Percentiles rank a stretch among this genome's conserved stretches.
Evolutionary conservation across 2,888 invertebrate genomes (phyloP).

Genomic region (Andrena dorsata): DNA sequence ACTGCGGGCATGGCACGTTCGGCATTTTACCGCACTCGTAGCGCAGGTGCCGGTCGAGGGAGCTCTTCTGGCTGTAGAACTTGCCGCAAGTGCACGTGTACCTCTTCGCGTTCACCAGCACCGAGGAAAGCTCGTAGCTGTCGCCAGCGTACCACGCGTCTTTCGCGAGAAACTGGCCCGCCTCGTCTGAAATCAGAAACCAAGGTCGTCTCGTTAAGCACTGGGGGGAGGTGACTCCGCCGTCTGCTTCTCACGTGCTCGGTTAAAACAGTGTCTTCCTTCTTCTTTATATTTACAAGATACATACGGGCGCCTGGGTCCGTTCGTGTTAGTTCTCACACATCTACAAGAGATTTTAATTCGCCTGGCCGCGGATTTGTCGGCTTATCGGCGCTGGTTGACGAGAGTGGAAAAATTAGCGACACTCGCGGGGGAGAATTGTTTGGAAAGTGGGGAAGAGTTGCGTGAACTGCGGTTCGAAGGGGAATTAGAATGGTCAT

Average conservation of each 20-base stretch:
- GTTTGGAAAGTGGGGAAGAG: too few relatives aligned
- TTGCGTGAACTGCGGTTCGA: too few relatives aligned
- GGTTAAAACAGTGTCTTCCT: slow-evolving; percentile 32
- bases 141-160: background rate
- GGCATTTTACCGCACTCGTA: slow-evolving; percentile 84
- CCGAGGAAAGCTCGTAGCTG: slow-evolving; percentile 1
- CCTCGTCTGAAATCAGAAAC: slow-evolving; percentile 53
- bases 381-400: too few relatives aligned
- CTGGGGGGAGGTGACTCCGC: background rate
- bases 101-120: slow-evolving; percentile 21
- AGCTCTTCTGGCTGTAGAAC: slow-evolving; percentile 79
- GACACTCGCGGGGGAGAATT: too few relatives aligned
- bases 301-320: background rate
- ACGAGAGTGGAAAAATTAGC: too few relatives aligned
- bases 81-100: slow-evolving; percentile 78
- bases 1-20: slow-evolving; percentile 82
- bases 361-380: background rate
- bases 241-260: background rate
- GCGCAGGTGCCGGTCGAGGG: slow-evolving; percentile 80
- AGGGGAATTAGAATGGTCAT: too few relatives aligned
- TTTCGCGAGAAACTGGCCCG: slow-evolving; percentile 23
- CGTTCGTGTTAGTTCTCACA: slow-evolving; percentile 5
- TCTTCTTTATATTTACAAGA: slow-evolving; percentile 34
- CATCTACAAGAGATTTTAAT: background rate
- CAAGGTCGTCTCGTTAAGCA: slow-evolving; percentile 20